Conservation (phyloP, 2,888 invertebrate species). For the Quadroppia sp. region DNA sequence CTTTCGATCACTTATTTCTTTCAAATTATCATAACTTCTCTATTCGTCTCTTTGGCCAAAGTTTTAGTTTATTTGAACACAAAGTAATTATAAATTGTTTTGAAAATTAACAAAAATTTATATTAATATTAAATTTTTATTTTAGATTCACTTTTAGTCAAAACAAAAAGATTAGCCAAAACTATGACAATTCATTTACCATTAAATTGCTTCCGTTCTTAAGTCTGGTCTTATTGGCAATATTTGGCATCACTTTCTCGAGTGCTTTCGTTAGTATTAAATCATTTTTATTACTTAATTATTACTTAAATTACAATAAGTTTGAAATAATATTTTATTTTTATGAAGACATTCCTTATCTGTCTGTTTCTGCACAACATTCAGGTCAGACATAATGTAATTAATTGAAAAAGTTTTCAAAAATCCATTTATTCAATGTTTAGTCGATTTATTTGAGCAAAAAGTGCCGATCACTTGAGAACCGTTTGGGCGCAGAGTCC, state of each 20-base stretch:
- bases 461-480: not conserved
- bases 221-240: not conserved
- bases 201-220: not conserved
- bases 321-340: not conserved
- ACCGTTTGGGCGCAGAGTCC: not conserved
- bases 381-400: not conserved
- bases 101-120: not conserved
- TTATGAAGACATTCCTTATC: not conserved
- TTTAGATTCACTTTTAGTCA: constrained; percentile 20
- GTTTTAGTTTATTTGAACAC: not conserved
- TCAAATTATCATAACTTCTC: not conserved
- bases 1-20: constrained; percentile 19
- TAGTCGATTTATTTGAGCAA: constrained; percentile 15
- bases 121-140: not conserved
- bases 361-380: constrained; percentile 7
- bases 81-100: not conserved
- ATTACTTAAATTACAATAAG: not conserved
- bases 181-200: not conserved
- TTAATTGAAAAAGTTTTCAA: not conserved
- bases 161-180: not conserved
- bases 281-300: not conserved
- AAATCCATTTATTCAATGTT: not conserved
- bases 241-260: not conserved
- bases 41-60: not conserved
- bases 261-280: constrained; percentile 10